phyloP scores from a whole-genome alignment of 2,797 vertebrate genomes.

The Acomys russatus region DNA sequence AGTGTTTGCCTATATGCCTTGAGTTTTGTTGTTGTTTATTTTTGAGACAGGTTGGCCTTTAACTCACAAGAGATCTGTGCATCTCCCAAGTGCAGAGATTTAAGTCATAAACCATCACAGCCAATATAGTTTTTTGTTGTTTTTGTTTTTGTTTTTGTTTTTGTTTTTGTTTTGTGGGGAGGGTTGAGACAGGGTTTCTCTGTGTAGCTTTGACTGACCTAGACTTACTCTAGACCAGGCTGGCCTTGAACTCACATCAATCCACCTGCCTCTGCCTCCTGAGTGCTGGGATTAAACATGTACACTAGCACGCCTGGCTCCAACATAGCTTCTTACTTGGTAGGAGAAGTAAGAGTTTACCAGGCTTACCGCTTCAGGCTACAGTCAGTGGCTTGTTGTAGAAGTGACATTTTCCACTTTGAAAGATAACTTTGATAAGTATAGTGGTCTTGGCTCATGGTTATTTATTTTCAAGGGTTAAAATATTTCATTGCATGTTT shows the following conservation, averaged over 20 bases:
- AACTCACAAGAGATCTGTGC: background rate
- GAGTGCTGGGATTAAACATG: background rate
- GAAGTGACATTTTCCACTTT: background rate
- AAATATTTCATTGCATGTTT: background rate
- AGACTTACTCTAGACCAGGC: too few relatives aligned
- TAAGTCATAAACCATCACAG: background rate
- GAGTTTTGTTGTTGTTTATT: background rate
- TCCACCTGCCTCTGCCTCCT: background rate
- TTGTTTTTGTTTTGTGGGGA: too few relatives aligned
- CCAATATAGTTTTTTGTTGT: too few relatives aligned
- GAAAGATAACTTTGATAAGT: constrained; percentile 1
- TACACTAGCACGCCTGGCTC: background rate
- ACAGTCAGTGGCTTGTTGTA: background rate
- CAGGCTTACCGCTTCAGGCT: background rate
- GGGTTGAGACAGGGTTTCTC: too few relatives aligned
- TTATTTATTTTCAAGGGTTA: background rate
- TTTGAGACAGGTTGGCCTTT: background rate
- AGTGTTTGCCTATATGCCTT: background rate
- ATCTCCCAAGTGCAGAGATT: background rate
- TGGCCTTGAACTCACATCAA: too few relatives aligned
- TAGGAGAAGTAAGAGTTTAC: background rate
- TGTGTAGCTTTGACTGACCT: too few relatives aligned
- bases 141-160: too few relatives aligned
- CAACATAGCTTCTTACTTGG: background rate
- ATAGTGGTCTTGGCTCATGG: background rate